Percentiles rank a stretch among this genome's conserved stretches.
These are phyloP conservation scores for Anthopleura sola DNA, from an alignment of 64 coral and sea anemone species.

Conservation along the genomic window DNA sequence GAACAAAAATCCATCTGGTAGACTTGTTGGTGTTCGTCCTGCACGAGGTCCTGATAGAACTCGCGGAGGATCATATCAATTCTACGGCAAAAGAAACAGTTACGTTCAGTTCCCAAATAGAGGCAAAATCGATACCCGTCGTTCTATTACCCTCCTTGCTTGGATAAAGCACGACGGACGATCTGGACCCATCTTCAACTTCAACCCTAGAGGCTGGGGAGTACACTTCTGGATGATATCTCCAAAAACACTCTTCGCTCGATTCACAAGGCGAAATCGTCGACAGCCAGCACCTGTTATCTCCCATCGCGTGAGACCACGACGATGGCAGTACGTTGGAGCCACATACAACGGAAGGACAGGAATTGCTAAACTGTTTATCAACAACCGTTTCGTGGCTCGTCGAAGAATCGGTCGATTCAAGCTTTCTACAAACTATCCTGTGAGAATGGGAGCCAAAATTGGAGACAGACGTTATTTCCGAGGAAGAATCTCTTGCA, in stretches of 20 bases:
- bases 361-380: slow-evolving; percentile 52
- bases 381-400: slow-evolving; percentile 48
- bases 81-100: slow-evolving; percentile 47
- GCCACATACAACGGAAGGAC: slow-evolving; percentile 54
- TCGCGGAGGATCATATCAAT: slow-evolving; percentile 41
- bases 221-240: no score
- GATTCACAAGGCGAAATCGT: no score
- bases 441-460: slow-evolving; percentile 13
- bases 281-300: no score
- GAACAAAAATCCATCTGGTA: slow-evolving; percentile 42
- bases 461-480: slow-evolving; percentile 55
- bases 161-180: slow-evolving; percentile 56
- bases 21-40: slow-evolving; percentile 22
- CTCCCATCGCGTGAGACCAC: no score
- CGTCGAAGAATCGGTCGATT: slow-evolving; percentile 25
- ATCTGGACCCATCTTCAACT: no score
- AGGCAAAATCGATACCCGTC: slow-evolving; percentile 51
- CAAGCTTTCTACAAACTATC: not conserved
- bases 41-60: slow-evolving; percentile 39
- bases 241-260: no score
- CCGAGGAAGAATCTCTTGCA: slow-evolving; percentile 69
- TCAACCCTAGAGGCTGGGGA: no score
- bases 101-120: slow-evolving; percentile 76
- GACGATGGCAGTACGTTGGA: slow-evolving; percentile 67
- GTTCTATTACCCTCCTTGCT: slow-evolving; percentile 54